Evolutionary conservation across 2,888 invertebrate species (phyloP), one percentile per base, ranked within the genome.

Genomic region (Merodon equestris): DNA sequence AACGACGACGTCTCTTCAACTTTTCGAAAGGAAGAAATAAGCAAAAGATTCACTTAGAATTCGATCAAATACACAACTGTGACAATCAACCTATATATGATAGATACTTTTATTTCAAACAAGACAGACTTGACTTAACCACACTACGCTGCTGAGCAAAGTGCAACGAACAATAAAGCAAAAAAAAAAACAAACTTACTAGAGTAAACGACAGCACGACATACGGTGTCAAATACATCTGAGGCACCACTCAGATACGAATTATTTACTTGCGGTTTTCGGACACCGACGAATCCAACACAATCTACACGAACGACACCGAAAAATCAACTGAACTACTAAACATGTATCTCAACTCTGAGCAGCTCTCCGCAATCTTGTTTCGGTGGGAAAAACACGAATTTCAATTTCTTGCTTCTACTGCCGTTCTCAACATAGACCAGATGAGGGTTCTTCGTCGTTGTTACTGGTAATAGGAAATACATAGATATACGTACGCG

Each of bases 341-440:
- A 67, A 79, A 79, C 79, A 79, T 74, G 74, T 74, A 74, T 74
- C 79, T 54, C 3, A 40, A 9, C 12, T 40, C 40, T 1, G 79
- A 64, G 18, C n/a, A n/a, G 27, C 27, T 27, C 27, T 27, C 7
- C 7, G 27, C 36, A 74, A 73, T 67, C 61, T 68, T 63, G 67
- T 68, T 74, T 54, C 64, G 40, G 68, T 74, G 74, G 64, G 79
- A 67, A 77, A 77, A 77, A 77, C 77, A 73, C 67, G 77, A 77
- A 77, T 77, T 77, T 67, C 77, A 38, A 36, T 77, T 77, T 72
- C 77, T 4, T 27, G 7, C 27, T 27, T 27, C 64, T 45, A n/a
- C n/a, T n/a, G 57, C 48, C 61, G 73, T 77, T 77, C 73, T 72
- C 73, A 72, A 67, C 72, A 66, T 73, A 67, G 72, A 67, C 61